Base-by-base conservation (phyloP, 2,113 vertebrate species). In the Brevimyrus niger region DNA sequence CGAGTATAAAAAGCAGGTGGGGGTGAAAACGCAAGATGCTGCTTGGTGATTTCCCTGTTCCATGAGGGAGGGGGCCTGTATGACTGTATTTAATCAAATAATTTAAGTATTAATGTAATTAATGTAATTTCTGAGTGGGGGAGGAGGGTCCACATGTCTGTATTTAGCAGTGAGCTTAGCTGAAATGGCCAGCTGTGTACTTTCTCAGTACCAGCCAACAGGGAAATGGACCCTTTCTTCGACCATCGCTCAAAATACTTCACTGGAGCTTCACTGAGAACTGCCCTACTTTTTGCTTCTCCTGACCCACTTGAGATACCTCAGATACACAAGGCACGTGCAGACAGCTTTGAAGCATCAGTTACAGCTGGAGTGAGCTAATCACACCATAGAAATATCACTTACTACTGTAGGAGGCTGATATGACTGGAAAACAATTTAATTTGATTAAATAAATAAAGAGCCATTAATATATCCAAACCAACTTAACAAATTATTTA, bases 51-150 rank as follows among this genome's bases (percentile, higher is more conserved):
- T 50, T 86, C 23, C 23, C 27, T 27, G 84, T 86, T 46, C n/a
- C 84, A 23, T 35, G 84, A 6, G 84, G 23, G 84, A 15, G 23
- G n/a, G 47, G 47, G 2, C 17, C 11, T 84, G 19, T 44, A 47
- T 44, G 82, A 47, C 84, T 86, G 83, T 86, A 50, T 23, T 23
- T 50, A 86, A 86, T 86, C n/a, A 86, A 86, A 86, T 31, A 46
- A 86, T 86, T 86, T 51, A 86, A 47, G 21, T 2, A n/a, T n/a
- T n/a, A n/a, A n/a, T n/a, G n/a, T n/a, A n/a, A n/a, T 84, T 23
- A 31, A 10, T 21, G 84, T 50, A 86, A 50, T 86, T 86, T 48
- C 44, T 86, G n/a, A 51, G 13, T 31, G n/a, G 10, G 8, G 11
- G n/a, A 15, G 47, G 11, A 86, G 4, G 2, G 4, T 51, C 47